Base-by-base conservation (phyloP, 2,888 invertebrate species). In the Laspeyria flexula region DNA sequence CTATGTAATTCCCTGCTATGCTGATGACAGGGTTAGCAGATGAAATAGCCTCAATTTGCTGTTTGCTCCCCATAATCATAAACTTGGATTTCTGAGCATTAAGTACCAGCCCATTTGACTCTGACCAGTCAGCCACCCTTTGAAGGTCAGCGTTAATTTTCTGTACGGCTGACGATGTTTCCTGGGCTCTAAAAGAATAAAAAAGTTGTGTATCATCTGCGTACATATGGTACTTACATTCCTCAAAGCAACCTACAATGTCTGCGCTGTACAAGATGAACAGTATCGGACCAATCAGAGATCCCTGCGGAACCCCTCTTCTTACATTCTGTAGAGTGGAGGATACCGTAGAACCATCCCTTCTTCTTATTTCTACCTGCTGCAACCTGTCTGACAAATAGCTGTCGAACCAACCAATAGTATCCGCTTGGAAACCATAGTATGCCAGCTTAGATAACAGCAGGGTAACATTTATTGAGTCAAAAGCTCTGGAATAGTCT, bases 401-500 rank as follows among this genome's bases (percentile, higher is more conserved):
- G 12, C 60, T 60, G 1, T 30, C 4, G 18, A 69, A 61, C 65
- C 63, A 66, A 7, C 33, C 31, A 0, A 57, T n/a, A 4, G 58
- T 7, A 0, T 33, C 6, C 1, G 1, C 0, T 7, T 54, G 35
- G 41, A 62, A 59, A 0, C 62, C 62, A 27, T 67, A 64, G 27
- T 31, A 62, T 0, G 35, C 6, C 5, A 64, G 18, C 30, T 64
- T 64, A 0, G 60, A 60, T 0, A 63, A 13, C 0, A 61, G 15
- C 0, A 63, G 31, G 0, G 40, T 7, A 0, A 27, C 35, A 34
- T 62, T 57, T 3, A 63, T 55, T 0, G 27, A 18, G 29, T 66
- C 66, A 38, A 66, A 61, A 0, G 65, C 65, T 3, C 63, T 43
- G 0, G 62, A 61, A 27, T 46, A 65, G 33, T 65, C 65, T 0